Conservation (phyloP, 2,888 invertebrate species). For the Drosophila neotestacea region DNA sequence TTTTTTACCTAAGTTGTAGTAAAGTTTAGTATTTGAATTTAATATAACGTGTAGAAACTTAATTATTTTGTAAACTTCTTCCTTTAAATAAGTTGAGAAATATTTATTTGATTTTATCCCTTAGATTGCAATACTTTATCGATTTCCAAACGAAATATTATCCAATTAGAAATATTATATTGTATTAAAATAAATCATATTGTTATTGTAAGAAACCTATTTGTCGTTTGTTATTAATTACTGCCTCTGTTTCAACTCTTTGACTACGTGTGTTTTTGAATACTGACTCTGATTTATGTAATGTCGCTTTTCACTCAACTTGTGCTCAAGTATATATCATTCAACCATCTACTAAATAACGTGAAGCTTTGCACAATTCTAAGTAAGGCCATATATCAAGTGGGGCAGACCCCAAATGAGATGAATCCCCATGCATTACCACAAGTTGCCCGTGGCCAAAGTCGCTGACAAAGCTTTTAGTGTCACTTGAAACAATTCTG, state of each 20-base stretch:
- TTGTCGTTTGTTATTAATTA: neutral
- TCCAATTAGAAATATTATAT: no score
- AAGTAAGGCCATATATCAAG: constrained; percentile 80
- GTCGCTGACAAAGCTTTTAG: constrained; percentile 83
- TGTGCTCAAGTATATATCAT: constrained; percentile 59
- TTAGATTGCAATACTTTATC: no score
- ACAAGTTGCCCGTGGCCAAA: constrained; percentile 71
- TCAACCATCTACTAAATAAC: constrained; percentile 66
- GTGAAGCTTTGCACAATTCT: constrained; percentile 54
- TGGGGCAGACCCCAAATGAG: constrained; percentile 31
- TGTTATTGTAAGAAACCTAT: neutral
- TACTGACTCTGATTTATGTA: constrained; percentile 53
- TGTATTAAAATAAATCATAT: neutral
- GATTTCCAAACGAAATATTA: no score
- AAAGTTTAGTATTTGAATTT: no score
- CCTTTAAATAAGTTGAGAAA: no score
- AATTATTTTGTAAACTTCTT: no score
- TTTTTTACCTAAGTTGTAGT: no score
- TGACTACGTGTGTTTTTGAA: neutral
- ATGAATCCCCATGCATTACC: constrained; percentile 66
- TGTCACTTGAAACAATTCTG: constrained; percentile 65
- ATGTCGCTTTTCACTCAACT: constrained; percentile 40
- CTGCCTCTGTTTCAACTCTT: neutral
- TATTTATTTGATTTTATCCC: no score
- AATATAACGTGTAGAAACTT: no score